Evolutionary conservation across 2,888 invertebrate species (phyloP).

Genomic region (Fragum fragum): DNA sequence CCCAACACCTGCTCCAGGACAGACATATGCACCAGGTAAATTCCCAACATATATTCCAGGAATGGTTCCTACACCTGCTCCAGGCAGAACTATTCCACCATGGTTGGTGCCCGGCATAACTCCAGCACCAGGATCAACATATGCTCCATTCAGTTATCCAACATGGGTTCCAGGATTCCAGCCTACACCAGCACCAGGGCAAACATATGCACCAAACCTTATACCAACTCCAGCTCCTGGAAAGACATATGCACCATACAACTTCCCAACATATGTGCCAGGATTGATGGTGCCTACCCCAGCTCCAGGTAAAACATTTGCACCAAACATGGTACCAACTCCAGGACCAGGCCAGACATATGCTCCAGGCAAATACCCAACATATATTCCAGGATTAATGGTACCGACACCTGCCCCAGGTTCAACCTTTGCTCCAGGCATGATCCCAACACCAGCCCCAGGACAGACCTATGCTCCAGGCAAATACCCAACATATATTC

Average conservation of each 20-base stretch:
- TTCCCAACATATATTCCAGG: constrained; percentile 70
- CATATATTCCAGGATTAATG: constrained; percentile 65
- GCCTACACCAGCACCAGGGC: constrained; percentile 63
- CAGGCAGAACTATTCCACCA: constrained; percentile 62
- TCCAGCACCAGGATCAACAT: constrained; percentile 66
- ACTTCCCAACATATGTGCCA: constrained; percentile 65
- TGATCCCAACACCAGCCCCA: constrained; percentile 65
- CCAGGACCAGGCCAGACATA: constrained; percentile 67
- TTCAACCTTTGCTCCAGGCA: constrained; percentile 61
- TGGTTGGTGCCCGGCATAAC: constrained; percentile 64
- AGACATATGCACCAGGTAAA: constrained; percentile 66
- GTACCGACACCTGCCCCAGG: constrained; percentile 64
- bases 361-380: constrained; percentile 59
- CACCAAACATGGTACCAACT: constrained; percentile 59
- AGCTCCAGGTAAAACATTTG: constrained; percentile 59
- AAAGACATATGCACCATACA: constrained; percentile 50
- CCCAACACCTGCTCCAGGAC: constrained; percentile 68
- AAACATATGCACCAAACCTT: constrained; percentile 49
- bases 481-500: constrained; percentile 62
- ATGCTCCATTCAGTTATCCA: constrained; percentile 64
- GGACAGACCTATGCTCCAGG: constrained; percentile 66
- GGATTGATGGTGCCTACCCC: constrained; percentile 64
- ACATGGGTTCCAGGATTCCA: constrained; percentile 67
- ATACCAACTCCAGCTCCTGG: constrained; percentile 58
- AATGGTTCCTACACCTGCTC: constrained; percentile 68